phyloP scores from a whole-genome alignment of 2,797 vertebrate species.

The Taenioides sp. region DNA sequence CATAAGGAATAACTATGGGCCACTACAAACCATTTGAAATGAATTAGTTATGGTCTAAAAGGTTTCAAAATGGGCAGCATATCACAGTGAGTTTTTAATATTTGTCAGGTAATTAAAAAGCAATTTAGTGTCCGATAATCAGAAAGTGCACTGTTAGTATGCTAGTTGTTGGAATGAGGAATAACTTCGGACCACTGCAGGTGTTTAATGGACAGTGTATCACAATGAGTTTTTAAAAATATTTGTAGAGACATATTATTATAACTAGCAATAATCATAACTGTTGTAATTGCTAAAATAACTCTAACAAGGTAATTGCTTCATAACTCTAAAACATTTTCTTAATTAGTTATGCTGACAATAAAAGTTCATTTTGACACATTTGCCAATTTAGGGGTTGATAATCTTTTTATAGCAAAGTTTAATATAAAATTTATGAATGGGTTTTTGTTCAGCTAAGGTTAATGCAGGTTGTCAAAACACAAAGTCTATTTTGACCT shows the following conservation, averaged over 20 bases:
- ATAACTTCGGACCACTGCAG: too few species aligned
- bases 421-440: neutral
- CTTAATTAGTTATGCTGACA: neutral
- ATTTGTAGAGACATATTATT: neutral
- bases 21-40: too few species aligned
- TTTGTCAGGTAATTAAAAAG: too few species aligned
- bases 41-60: too few species aligned
- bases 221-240: too few species aligned
- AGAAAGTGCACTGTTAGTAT: too few species aligned
- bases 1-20: too few species aligned
- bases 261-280: neutral
- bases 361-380: neutral
- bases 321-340: neutral
- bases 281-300: neutral
- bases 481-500: neutral
- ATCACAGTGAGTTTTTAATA: too few species aligned
- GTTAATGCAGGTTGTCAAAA: neutral
- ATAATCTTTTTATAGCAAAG: neutral
- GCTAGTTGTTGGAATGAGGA: too few species aligned
- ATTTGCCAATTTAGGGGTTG: neutral
- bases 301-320: neutral
- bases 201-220: too few species aligned
- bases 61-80: too few species aligned
- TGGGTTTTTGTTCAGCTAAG: neutral
- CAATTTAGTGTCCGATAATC: too few species aligned